Base-by-base conservation (phyloP, 2,888 invertebrate genomes). In the Melieria omissa region DNA sequence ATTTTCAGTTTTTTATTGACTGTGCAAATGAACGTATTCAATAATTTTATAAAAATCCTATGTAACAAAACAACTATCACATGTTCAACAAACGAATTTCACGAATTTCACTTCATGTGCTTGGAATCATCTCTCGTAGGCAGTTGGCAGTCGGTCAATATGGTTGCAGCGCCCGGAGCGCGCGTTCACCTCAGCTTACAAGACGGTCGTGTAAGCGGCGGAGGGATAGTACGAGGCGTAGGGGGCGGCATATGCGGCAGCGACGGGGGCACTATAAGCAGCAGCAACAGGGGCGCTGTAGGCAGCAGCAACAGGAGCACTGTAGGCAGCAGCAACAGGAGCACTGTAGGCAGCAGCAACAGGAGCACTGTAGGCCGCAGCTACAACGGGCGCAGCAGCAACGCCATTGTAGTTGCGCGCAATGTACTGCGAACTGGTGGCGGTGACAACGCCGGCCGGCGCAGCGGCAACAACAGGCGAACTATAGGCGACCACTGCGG, bases 321-420 rank as follows among this genome's bases (percentile, higher is more conserved):
- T 73, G 10, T 80, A 83, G 2, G 83, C 81, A 41, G 81, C 78
- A 14, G 73, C 75, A 68, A 73, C 71, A 0, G 77, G 75, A 5
- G 78, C 76, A 3, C 65, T 70, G 29, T 80, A 80, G 0, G 80
- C 81, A 45, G 83, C 83, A 3, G 83, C 83, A 49, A 82, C 73
- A 0, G 84, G 80, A 0, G 83, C 78, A 0, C 77, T 73, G 12
- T 80, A 83, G 2, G 83, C 82, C 14, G 81, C 80, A 46, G 84
- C 58, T 79, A 90, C 89, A 0, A 92, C 90, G 0, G 92, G 91
- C 42, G 80, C 79, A 29, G 80, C 73, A 70, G 81, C 81, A 62
- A 81, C 67, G 52, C 81, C 80, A 76, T 81, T 80, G 52, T 78
- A 80, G 65, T 81, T 80, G 44, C 81, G 78, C 8, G 88, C 84